phyloP scores from a whole-genome alignment of 2,113 vertebrate species.

The Archocentrus centrarchus region DNA sequence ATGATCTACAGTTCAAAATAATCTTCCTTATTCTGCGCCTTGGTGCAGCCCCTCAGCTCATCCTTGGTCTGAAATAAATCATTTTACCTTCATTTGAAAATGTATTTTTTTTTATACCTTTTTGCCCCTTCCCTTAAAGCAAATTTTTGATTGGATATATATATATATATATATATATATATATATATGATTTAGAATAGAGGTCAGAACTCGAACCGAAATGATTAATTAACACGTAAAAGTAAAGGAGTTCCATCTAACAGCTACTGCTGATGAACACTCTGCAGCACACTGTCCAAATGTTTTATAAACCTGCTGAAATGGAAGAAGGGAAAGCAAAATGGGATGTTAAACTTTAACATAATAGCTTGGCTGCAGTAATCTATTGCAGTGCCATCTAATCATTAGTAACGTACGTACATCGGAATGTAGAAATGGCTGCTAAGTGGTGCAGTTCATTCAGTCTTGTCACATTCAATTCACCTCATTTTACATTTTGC shows the following conservation, averaged over 20 bases:
- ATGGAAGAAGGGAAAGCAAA: slow-evolving; percentile 16
- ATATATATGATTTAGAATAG: neutral
- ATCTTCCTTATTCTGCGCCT: neutral
- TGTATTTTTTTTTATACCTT: too few relatives aligned
- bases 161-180: too few relatives aligned
- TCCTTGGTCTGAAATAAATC: neutral
- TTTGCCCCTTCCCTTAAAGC: too few relatives aligned
- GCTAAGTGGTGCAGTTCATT: slow-evolving; percentile 58
- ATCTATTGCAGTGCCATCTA: slow-evolving; percentile 24
- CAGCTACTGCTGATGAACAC: neutral
- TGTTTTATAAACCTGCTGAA: slow-evolving; percentile 2
- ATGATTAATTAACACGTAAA: neutral
- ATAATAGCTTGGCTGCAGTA: slow-evolving; percentile 37
- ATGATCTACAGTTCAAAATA: neutral
- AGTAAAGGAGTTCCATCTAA: neutral
- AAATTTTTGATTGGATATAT: too few relatives aligned
- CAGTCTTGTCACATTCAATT: slow-evolving; percentile 50
- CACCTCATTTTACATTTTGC: slow-evolving; percentile 23
- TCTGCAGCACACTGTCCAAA: neutral
- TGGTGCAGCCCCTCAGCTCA: neutral
- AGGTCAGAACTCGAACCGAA: neutral
- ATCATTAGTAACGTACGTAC: slow-evolving; percentile 33
- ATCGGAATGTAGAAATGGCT: slow-evolving; percentile 9
- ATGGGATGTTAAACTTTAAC: slow-evolving; percentile 21
- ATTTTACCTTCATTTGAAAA: neutral